Evolutionary conservation across 1,140 invertebrate species (phyloP).

Genomic region (Panagrolaimus sp.): DNA sequence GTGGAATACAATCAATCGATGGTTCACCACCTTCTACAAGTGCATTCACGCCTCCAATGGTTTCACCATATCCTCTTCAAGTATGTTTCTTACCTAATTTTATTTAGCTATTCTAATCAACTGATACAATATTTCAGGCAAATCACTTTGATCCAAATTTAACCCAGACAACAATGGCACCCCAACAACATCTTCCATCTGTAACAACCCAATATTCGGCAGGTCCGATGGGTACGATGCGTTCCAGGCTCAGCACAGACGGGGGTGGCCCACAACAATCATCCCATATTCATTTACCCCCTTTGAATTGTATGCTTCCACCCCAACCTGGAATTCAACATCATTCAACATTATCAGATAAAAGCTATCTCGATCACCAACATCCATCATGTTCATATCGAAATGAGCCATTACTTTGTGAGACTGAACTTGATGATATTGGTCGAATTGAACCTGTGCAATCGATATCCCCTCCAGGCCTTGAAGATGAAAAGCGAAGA

Average conservation of each 20-base stretch:
- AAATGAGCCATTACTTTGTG: background rate
- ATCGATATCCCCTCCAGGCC: too few species aligned
- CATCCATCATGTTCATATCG: slow-evolving; percentile 7
- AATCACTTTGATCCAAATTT: slow-evolving; percentile 8
- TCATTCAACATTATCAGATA: background rate
- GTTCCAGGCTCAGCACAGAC: background rate
- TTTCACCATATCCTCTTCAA: slow-evolving; percentile 42
- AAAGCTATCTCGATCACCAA: slow-evolving; percentile 22
- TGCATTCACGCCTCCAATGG: slow-evolving; percentile 35
- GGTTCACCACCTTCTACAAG: slow-evolving; percentile 45
- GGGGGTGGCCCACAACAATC: background rate
- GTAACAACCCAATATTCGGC: background rate
- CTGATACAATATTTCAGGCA: background rate
- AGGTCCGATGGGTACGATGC: background rate
- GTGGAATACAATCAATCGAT: slow-evolving; percentile 46
- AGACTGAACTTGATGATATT: slow-evolving; percentile 23
- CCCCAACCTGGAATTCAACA: slow-evolving; percentile 21
- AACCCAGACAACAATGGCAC: background rate
- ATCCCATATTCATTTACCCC: slow-evolving; percentile 8
- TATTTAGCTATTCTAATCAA: background rate
- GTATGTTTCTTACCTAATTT: slow-evolving; percentile 13
- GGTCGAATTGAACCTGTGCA: background rate
- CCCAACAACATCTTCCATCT: background rate
- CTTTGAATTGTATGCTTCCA: background rate
- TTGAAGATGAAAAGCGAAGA: too few species aligned